A percentile compares a stretch with the other conserved stretches of the same genome.
These are phyloP conservation scores for Chloroceryle aenea DNA, from an alignment of 2,113 vertebrate species.

Conservation along the genomic window DNA sequence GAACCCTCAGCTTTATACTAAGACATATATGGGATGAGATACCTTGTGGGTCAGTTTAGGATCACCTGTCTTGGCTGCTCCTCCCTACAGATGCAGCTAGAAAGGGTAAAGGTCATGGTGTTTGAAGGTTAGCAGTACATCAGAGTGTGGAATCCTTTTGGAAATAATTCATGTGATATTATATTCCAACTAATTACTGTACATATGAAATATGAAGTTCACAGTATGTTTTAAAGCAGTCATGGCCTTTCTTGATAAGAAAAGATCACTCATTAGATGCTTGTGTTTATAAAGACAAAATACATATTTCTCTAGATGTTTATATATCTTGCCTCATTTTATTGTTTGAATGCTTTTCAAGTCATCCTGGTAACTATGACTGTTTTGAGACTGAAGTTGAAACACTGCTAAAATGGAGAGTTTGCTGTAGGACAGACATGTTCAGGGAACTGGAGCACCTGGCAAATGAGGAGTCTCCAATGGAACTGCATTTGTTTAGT, in stretches of 20 bases:
- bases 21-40: too few relatives aligned
- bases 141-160: neutral
- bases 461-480: neutral
- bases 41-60: too few relatives aligned
- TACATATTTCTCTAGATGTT: neutral
- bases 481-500: neutral
- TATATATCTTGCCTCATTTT: neutral
- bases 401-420: neutral
- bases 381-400: neutral
- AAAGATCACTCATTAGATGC: constrained; percentile 51
- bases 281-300: constrained; percentile 63
- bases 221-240: constrained; percentile 53
- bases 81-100: neutral
- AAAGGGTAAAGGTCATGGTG: constrained; percentile 25
- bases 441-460: neutral
- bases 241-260: constrained; percentile 40
- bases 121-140: constrained; percentile 2
- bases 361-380: neutral
- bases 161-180: constrained; percentile 43
- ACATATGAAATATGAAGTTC: neutral
- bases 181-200: constrained; percentile 47
- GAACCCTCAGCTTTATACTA: too few relatives aligned
- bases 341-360: neutral
- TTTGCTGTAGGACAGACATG: neutral
- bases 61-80: too few relatives aligned